Conservation (phyloP, 2,888 invertebrate genomes). For the Tricholauxania praeusta region DNA sequence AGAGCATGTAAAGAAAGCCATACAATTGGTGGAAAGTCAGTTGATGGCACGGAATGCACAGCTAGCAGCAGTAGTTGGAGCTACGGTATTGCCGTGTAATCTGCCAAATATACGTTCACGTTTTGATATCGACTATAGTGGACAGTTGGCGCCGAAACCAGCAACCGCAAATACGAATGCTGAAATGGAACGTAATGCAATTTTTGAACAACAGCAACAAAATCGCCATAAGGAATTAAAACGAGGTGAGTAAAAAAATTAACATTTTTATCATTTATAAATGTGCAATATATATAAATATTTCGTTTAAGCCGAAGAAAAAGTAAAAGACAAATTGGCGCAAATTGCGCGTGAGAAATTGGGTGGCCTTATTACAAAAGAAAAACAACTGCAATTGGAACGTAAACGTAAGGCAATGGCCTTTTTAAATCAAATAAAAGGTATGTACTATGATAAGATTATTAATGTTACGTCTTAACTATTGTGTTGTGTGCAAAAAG, state of each 20-base stretch:
- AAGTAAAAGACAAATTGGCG: constrained; percentile 72
- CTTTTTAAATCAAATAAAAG: constrained; percentile 74
- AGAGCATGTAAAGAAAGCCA: constrained; percentile 65
- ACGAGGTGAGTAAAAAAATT: constrained; percentile 46
- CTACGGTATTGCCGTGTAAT: constrained; percentile 36
- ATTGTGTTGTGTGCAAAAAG: too few species aligned
- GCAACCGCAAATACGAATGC: constrained; percentile 40
- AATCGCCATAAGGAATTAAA: constrained; percentile 55
- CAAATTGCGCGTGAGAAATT: constrained; percentile 73
- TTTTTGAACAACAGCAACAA: constrained; percentile 50
- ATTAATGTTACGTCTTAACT: too few species aligned
- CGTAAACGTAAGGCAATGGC: constrained; percentile 85
- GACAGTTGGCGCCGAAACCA: constrained; percentile 10
- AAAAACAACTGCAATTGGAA: constrained; percentile 76
- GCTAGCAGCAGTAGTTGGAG: constrained; percentile 43
- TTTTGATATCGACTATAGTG: constrained; percentile 46
- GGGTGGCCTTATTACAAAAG: constrained; percentile 71
- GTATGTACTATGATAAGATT: constrained; percentile 47
- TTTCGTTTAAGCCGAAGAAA: constrained; percentile 69
- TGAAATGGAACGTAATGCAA: constrained; percentile 50
- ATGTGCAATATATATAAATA: constrained; percentile 1
- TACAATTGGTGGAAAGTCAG: constrained; percentile 64
- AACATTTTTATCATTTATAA: background rate
- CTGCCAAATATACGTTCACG: constrained; percentile 37
- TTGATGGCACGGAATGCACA: constrained; percentile 60